Conservation (phyloP, 2,888 invertebrate species). For the Harmothoe impar region DNA sequence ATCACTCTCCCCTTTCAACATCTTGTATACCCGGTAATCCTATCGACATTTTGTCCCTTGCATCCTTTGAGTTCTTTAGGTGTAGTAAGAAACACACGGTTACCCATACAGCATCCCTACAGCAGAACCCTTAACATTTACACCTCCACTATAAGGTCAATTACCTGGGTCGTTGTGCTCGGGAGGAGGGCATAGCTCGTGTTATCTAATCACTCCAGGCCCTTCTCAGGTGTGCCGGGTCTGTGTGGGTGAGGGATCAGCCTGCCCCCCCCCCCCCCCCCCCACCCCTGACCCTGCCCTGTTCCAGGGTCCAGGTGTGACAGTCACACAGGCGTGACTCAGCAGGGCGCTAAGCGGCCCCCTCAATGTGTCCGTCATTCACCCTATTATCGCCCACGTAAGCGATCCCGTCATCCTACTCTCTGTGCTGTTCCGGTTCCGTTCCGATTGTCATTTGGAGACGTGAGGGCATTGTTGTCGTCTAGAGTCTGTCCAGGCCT, state of each 20-base stretch:
- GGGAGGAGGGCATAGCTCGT: neutral
- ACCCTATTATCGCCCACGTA: conserved; percentile 35
- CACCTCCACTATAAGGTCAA: no score
- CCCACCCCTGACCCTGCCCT: neutral
- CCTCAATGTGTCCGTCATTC: neutral
- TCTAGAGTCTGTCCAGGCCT: neutral
- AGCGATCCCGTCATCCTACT: conserved; percentile 25
- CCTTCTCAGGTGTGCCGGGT: conserved; percentile 40
- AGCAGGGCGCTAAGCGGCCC: conserved; percentile 3
- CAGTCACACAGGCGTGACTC: conserved; percentile 43
- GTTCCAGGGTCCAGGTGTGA: conserved; percentile 47
- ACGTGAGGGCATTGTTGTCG: neutral
- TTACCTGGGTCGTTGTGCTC: no score
- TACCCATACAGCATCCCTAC: no score
- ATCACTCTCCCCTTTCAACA: no score
- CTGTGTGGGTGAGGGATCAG: conserved; percentile 9
- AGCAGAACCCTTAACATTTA: no score
- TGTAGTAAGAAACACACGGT: no score
- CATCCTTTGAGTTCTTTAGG: no score
- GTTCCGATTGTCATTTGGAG: conserved; percentile 4
- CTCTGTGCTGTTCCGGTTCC: conserved; percentile 48
- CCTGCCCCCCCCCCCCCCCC: neutral
- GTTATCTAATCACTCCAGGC: conserved; percentile 34
- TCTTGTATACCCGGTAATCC: no score
- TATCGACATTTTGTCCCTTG: no score